These are phyloP conservation scores for Callyntrura guangdongensis DNA, from an alignment of 2,888 invertebrate species.

Conservation along the genomic window DNA sequence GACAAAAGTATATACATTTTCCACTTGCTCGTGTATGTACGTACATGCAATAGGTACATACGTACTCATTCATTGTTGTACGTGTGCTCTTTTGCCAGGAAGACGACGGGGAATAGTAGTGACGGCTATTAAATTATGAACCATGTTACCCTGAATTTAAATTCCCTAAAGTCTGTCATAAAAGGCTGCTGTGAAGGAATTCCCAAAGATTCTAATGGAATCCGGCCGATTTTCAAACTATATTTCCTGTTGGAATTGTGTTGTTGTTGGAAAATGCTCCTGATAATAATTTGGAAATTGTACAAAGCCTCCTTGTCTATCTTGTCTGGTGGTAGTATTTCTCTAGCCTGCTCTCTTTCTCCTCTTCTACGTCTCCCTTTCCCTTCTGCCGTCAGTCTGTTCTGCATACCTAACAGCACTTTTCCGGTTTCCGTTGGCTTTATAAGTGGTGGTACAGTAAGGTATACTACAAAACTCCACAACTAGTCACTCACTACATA, in stretches of 20 bases:
- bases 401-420: conserved; percentile 76
- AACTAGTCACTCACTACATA: background rate
- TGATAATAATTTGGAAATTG: conserved; percentile 78
- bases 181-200: conserved; percentile 79
- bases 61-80: background rate
- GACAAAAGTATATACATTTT: background rate
- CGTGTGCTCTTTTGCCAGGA: background rate
- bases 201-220: conserved; percentile 79
- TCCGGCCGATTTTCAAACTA: conserved; percentile 79
- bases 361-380: conserved; percentile 48
- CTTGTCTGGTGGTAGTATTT: background rate
- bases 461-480: conserved; percentile 39
- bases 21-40: no score
- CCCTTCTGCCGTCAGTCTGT: conserved; percentile 46
- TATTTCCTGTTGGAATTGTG: conserved; percentile 77
- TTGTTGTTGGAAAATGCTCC: conserved; percentile 75
- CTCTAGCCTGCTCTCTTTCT: background rate
- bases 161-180: conserved; percentile 77
- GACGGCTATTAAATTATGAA: conserved; percentile 78
- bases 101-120: conserved; percentile 62
- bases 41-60: background rate
- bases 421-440: conserved; percentile 80
- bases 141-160: conserved; percentile 79
- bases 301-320: conserved; percentile 67
- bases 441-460: conserved; percentile 55